Conservation (phyloP, 2,113 vertebrate genomes). For the Pelusios castaneus region DNA sequence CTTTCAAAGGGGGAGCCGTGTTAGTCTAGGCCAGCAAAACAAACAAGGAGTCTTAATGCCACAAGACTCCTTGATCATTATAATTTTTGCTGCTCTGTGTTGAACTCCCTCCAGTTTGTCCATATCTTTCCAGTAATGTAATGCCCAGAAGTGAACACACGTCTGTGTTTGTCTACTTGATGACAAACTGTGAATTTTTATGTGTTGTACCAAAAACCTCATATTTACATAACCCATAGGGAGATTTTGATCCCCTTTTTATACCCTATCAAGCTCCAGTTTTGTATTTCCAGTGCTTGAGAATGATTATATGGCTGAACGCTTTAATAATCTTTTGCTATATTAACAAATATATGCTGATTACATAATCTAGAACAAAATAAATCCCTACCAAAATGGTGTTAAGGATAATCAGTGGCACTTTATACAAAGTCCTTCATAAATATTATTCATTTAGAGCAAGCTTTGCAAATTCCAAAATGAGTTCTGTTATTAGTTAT, state of each 20-base stretch:
- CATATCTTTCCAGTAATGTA: not conserved
- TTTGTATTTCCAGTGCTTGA: not conserved
- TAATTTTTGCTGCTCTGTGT: not conserved
- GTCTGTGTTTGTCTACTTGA: not conserved
- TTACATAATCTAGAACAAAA: slow-evolving; percentile 42
- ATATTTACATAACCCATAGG: not conserved
- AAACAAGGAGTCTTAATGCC: too few relatives aligned
- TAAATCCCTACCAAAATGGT: not conserved
- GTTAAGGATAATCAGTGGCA: slow-evolving; percentile 4
- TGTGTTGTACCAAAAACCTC: not conserved
- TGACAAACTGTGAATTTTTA: not conserved
- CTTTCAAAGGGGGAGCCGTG: too few relatives aligned
- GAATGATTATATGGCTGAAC: slow-evolving; percentile 29
- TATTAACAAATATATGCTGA: slow-evolving; percentile 18
- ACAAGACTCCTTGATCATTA: too few relatives aligned
- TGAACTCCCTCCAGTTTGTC: not conserved
- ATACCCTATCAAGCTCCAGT: not conserved
- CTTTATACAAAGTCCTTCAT: not conserved
- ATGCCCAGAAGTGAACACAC: not conserved
- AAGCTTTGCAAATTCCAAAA: not conserved
- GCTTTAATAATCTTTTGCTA: slow-evolving; percentile 24
- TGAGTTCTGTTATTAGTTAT: not conserved
- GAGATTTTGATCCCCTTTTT: not conserved
- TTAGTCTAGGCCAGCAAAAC: too few relatives aligned
- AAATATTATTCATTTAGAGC: not conserved